These are phyloP conservation scores for Atrichornis clamosus DNA, from an alignment of 2,113 vertebrate genomes.

Conservation along the genomic window DNA sequence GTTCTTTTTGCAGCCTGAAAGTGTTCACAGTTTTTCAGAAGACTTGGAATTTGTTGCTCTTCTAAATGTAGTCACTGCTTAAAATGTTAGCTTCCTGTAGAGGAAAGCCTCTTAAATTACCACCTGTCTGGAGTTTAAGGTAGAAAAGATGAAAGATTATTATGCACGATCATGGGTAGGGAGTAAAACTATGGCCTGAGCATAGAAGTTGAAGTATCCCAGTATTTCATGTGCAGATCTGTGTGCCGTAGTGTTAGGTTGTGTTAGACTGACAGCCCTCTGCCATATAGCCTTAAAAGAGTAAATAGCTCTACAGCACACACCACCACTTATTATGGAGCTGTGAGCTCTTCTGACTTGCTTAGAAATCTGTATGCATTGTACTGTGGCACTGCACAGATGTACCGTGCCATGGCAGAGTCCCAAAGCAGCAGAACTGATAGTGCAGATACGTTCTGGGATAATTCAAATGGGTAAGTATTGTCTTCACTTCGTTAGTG, in stretches of 20 bases:
- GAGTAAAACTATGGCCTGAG: background rate
- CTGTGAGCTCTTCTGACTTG: background rate
- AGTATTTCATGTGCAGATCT: background rate
- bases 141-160: background rate
- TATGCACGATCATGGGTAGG: background rate
- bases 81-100: background rate
- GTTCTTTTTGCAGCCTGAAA: background rate
- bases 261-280: background rate
- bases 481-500: background rate
- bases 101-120: background rate
- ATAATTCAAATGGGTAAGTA: background rate
- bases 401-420: background rate
- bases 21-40: background rate
- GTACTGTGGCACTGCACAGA: background rate
- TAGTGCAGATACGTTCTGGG: background rate
- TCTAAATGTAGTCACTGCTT: background rate
- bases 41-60: background rate
- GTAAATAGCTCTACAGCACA: background rate
- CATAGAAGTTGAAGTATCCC: background rate
- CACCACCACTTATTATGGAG: rapidly evolving
- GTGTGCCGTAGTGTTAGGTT: background rate
- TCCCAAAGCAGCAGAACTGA: background rate
- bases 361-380: background rate
- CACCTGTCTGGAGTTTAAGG: background rate
- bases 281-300: background rate